Base-by-base conservation (phyloP, 2,113 vertebrate species). In the Aleadryas rufinucha region DNA sequence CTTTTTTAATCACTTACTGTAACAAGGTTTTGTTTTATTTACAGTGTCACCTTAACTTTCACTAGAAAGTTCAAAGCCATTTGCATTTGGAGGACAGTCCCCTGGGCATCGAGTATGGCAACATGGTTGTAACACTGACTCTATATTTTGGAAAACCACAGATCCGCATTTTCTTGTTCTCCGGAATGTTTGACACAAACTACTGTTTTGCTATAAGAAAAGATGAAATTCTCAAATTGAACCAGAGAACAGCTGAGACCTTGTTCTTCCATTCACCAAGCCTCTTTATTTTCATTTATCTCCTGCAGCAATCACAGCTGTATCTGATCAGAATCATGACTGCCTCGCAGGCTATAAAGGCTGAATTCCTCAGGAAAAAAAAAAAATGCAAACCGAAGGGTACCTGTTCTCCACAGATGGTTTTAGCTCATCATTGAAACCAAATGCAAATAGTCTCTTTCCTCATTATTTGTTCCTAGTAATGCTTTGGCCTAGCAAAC, bases 381-480 rank as follows among this genome's bases (percentile, higher is more conserved):
- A 84, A 53, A 37, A 26, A 27, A 31, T n/a, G 45, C 88, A 92
- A 95, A 91, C 78, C 92, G 95, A 87, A 91, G 35, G 68, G 87
- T 95, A 96, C 89, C 79, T 94, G 78, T 37, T 86, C 47, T 84
- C 70, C 87, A 92, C 82, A 95, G 93, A 95, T 27, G 84, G 64
- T 95, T 96, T 97, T 84, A 95, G 93, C 97, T 97, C 94, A 91
- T 94, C 82, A 47, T 60, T 90, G 92, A 93, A 96, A 97, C 86
- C 90, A 97, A 96, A 96, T 93, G 90, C 83, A 97, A 97, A 98
- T 71, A 96, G 93, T 94, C 85, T 96, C 85, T 97, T 95, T 96
- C 84, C 88, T 97, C 92, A 93, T 94, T 87, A 96, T 93, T 96
- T 90, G 87, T 53, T 97, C 94, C 90, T 69, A 35, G 57, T 64